A percentile compares a stretch with the other conserved stretches of the same genome.
Evolutionary conservation across 2,113 vertebrate genomes (phyloP).

Genomic region (Trachemys scripta): DNA sequence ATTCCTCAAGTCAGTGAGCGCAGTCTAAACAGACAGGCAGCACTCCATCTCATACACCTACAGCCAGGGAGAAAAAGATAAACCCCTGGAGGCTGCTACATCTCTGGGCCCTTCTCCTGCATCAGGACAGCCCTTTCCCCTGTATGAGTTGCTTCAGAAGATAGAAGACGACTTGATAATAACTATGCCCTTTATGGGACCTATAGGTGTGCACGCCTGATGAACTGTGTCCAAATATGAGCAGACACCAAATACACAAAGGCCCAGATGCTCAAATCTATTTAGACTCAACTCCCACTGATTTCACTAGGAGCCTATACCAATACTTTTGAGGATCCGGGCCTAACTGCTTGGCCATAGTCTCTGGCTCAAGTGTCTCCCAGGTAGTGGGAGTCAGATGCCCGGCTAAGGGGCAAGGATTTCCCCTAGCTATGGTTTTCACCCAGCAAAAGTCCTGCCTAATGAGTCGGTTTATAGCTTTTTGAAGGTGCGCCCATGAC

Average conservation of each 20-base stretch:
- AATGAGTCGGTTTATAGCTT: background rate
- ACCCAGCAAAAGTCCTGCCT: background rate
- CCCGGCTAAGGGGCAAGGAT: background rate
- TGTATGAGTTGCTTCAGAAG: fast-evolving
- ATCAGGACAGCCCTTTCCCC: fast-evolving
- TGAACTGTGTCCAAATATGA: fast-evolving
- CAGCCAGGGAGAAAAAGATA: background rate
- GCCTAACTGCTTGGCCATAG: background rate
- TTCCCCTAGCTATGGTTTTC: background rate
- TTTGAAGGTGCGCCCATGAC: fast-evolving
- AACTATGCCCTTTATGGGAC: background rate
- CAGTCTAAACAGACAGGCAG: constrained; percentile 71
- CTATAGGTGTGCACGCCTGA: fast-evolving
- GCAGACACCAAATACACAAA: background rate
- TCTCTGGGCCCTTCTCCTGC: background rate
- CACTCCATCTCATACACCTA: constrained; percentile 31
- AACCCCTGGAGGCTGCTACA: background rate
- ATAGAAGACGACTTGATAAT: fast-evolving
- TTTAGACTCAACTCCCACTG: background rate
- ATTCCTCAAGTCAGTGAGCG: constrained; percentile 73
- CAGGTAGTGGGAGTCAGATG: background rate
- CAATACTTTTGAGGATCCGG: background rate
- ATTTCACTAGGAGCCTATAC: background rate
- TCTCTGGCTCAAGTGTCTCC: no score
- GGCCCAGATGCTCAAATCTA: background rate